Percentiles rank a stretch among this genome's conserved stretches.
These are phyloP conservation scores for Eulemur albifrons DNA, from an alignment of 2,797 vertebrate species.

Conservation along the genomic window DNA sequence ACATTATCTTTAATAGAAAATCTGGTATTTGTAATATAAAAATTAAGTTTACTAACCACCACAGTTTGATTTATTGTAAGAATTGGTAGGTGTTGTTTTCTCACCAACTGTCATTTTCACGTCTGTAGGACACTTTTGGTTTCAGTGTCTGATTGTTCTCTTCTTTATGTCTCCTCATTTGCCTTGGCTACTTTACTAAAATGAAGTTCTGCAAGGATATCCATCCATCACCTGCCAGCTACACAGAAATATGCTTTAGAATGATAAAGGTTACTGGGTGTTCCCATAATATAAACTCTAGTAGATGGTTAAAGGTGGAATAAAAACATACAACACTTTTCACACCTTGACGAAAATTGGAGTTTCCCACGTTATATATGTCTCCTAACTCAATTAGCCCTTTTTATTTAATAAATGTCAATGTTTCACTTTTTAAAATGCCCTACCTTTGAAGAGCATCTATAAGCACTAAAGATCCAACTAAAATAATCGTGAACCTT, in stretches of 20 bases:
- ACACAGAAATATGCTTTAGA: neutral
- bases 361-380: neutral
- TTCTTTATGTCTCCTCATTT: neutral
- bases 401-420: conserved; percentile 38
- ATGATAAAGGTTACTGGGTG: neutral
- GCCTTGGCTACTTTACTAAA: neutral
- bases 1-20: neutral
- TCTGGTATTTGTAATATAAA: neutral
- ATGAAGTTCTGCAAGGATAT: neutral
- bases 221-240: neutral
- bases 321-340: conserved; percentile 7
- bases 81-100: neutral
- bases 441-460: neutral
- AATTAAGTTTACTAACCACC: neutral
- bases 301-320: neutral
- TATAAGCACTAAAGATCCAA: conserved; percentile 1
- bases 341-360: neutral
- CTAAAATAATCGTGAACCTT: conserved; percentile 23
- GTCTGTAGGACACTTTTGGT: neutral
- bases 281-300: neutral
- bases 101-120: neutral
- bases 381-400: neutral
- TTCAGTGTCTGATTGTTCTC: neutral
- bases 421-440: conserved; percentile 1
- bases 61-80: neutral